phyloP scores from a whole-genome alignment of 1,140 invertebrate genomes.

The Eurosta solidaginis region DNA sequence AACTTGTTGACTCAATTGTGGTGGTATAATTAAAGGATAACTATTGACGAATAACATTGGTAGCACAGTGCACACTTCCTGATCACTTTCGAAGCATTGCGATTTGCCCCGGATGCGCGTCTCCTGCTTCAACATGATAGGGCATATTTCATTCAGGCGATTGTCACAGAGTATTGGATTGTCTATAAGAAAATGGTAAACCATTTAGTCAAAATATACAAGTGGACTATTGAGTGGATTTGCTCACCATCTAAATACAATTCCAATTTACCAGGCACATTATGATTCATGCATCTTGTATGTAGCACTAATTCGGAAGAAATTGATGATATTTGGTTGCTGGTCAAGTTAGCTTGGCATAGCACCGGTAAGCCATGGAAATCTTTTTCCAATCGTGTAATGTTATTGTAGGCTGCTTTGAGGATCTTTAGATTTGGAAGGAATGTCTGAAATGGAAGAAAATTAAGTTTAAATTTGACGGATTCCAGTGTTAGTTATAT shows the following conservation, averaged over 20 bases:
- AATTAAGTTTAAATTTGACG: too few species aligned
- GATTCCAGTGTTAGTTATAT: too few species aligned
- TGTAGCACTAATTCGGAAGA: constrained; percentile 76
- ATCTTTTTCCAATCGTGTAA: constrained; percentile 73
- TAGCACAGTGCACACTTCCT: constrained; percentile 60
- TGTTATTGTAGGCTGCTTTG: constrained; percentile 74
- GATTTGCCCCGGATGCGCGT: constrained; percentile 69
- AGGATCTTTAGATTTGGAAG: constrained; percentile 74
- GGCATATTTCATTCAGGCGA: constrained; percentile 69
- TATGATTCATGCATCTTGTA: constrained; percentile 75
- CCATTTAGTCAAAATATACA: background rate
- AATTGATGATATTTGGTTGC: constrained; percentile 73
- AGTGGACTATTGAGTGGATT: constrained; percentile 32
- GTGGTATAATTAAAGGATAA: constrained; percentile 4
- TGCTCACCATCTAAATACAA: constrained; percentile 76
- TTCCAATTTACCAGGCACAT: constrained; percentile 74
- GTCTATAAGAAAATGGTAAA: constrained; percentile 62
- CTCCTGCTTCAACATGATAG: constrained; percentile 70
- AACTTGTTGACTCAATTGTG: constrained; percentile 15
- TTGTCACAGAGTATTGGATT: constrained; percentile 77
- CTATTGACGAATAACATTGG: constrained; percentile 56
- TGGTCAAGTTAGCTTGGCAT: constrained; percentile 76
- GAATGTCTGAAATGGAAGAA: constrained; percentile 66
- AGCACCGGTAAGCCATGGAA: constrained; percentile 78
- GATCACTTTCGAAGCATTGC: constrained; percentile 63